A percentile compares a stretch with the other conserved stretches of the same genome.
Evolutionary conservation across 2,797 vertebrate genomes (phyloP).

Genomic region (Phataginus tricuspis): DNA sequence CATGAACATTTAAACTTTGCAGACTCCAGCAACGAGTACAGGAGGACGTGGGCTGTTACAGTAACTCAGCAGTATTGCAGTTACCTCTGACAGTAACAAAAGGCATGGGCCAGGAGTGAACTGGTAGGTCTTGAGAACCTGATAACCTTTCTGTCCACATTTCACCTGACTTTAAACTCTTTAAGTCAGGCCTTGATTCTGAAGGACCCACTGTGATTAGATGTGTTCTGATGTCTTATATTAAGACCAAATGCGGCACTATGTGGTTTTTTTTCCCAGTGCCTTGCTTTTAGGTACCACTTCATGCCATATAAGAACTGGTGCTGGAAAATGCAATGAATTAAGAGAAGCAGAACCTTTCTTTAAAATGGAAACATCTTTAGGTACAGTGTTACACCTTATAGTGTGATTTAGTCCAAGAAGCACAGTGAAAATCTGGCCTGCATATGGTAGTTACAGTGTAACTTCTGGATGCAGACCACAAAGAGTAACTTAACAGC

Average conservation of each 20-base stretch:
- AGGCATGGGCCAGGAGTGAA: background rate
- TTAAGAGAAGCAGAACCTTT: background rate
- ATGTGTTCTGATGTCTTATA: slow-evolving; percentile 78
- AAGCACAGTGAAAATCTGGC: background rate
- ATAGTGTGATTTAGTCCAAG: background rate
- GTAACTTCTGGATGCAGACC: background rate
- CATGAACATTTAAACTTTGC: slow-evolving; percentile 81
- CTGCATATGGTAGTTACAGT: background rate
- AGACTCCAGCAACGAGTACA: slow-evolving; percentile 72
- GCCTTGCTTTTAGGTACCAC: background rate
- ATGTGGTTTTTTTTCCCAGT: background rate
- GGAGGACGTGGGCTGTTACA: background rate
- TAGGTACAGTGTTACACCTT: background rate
- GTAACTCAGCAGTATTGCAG: background rate
- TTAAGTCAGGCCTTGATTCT: slow-evolving; percentile 29
- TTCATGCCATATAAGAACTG: background rate
- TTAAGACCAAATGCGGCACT: slow-evolving; percentile 68
- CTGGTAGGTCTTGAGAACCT: background rate
- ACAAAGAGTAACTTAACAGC: background rate
- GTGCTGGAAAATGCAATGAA: background rate
- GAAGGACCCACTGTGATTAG: slow-evolving; percentile 37
- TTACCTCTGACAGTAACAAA: slow-evolving; percentile 15
- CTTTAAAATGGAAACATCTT: background rate
- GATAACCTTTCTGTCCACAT: background rate
- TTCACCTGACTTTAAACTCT: slow-evolving; percentile 49